Base-by-base conservation (phyloP, 2,888 invertebrate species). In the Exephanes ischioxanthus region DNA sequence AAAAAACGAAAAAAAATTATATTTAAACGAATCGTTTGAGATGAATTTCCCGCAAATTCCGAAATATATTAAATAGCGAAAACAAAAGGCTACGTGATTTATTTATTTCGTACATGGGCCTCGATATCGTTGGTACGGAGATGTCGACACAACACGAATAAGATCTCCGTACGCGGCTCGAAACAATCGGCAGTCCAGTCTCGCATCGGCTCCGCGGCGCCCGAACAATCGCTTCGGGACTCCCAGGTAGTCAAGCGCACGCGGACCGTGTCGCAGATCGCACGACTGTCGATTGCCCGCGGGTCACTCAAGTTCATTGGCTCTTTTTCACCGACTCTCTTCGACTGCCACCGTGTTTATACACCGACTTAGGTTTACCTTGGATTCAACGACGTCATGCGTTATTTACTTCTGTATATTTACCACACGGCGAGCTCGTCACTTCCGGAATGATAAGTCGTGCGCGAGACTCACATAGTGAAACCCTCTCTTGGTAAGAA, bases 231-330 rank as follows among this genome's bases (percentile, higher is more conserved):
- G 71, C 71, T 83, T 83, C 84, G 51, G 76, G 70, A 68, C 63
- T 30, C n/a, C 26, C 6, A 53, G 41, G 9, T 53, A 51, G 55
- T n/a, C 51, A 16, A 37, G 45, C 70, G 51, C 19, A 51, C 76
- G 63, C 68, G 45, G 68, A 68, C 75, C 75, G 68, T 70, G 75
- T 73, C 84, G 85, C 79, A 79, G 80, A 83, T 84, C 75, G 86
- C 80, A 78, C 80, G 85, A 85, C 82, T 86, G 45, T 68, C 41
- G 33, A 58, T 53, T 76, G 67, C 72, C 75, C 87, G 86, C 87
- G 89, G 91, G 92, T 92, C 91, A 91, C 89, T 91, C 90, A 91
- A 91, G 92, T 92, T 92, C 91, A 91, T 91, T 92, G 91, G 91
- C 91, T 91, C 90, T 90, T 91, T 90, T 90, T 89, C 90, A 87